phyloP scores from a whole-genome alignment of 2,797 vertebrate species.

The Eulemur coronatus region DNA sequence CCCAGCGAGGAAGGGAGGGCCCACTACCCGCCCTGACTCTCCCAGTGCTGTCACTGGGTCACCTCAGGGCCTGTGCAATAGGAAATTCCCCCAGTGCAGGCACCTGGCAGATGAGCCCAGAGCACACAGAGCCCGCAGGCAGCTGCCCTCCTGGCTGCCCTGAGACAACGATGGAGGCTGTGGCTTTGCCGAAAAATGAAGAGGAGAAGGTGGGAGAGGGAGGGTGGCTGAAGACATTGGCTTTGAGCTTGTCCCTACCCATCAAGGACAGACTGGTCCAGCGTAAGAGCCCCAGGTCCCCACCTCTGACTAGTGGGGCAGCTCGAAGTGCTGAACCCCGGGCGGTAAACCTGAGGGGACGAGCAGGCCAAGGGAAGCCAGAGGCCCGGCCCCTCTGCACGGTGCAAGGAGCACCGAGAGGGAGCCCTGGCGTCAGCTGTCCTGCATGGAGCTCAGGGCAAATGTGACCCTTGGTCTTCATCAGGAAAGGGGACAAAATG shows the following conservation, averaged over 20 bases:
- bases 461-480: neutral
- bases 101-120: neutral
- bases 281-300: neutral
- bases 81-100: neutral
- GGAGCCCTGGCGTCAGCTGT: neutral
- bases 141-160: neutral
- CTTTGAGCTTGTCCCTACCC: neutral
- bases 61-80: neutral
- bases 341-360: neutral
- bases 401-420: too few relatives aligned
- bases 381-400: too few relatives aligned
- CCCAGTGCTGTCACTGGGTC: neutral
- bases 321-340: neutral
- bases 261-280: neutral
- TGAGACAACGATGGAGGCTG: neutral
- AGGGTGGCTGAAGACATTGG: neutral
- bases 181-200: neutral
- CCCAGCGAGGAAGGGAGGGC: neutral
- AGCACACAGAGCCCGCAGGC: neutral
- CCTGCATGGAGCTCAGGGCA: too few relatives aligned
- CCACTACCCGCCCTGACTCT: neutral
- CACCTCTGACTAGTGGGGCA: neutral
- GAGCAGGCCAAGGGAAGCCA: conserved; percentile 13
- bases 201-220: neutral
- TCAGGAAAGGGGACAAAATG: neutral